Evolutionary conservation across 2,113 vertebrate genomes (phyloP), one percentile per base, ranked within the genome.

Genomic region (Hippoglossus stenolepis): DNA sequence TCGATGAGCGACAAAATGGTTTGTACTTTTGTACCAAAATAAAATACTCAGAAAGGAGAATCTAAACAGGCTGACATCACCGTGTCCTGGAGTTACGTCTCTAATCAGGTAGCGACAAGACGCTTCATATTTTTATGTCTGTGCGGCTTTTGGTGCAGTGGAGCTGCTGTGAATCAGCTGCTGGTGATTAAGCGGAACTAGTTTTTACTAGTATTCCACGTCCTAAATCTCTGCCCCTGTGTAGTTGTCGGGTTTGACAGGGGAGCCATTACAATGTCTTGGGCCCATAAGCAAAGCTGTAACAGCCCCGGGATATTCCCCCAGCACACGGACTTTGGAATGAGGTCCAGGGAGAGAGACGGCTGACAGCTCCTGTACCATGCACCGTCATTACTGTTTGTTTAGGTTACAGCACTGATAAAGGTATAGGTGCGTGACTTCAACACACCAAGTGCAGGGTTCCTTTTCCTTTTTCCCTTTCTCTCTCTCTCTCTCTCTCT

Each of bases 271-370:
- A 70, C 51, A 74, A 53, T 49, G 68, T 68, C 75, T 79, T 79
- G 63, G 45, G 59, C 77, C 18, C 40, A 65, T 79, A 65, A 78
- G 10, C 15, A 15, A 31, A 53, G 20, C 76, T 53, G 28, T 66
- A 65, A 62, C 18, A 69, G 51, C 62, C 26, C 21, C 61, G 75
- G 45, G 58, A 82, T 73, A 80, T 75, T 64, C 63, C 70, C 59
- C 65, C 54, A 75, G 71, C 64, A 49, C 4, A 2, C 67, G 77
- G 80, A 89, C 89, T 92, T 90, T 89, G 85, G 84, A 92, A 61
- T 63, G 11, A 79, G 38, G 13, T 77, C 12, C 0, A 38, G 2
- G 31, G 38, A 58, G 61, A 73, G 3, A 17, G 45, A 65, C 26
- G 51, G 13, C 35, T 23, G 51, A 65, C 58, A 64, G n/a, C 43